Percentiles rank a stretch among this genome's conserved stretches.
Conservation (phyloP, 2,113 vertebrate genomes). For the Isurus oxyrinchus region DNA sequence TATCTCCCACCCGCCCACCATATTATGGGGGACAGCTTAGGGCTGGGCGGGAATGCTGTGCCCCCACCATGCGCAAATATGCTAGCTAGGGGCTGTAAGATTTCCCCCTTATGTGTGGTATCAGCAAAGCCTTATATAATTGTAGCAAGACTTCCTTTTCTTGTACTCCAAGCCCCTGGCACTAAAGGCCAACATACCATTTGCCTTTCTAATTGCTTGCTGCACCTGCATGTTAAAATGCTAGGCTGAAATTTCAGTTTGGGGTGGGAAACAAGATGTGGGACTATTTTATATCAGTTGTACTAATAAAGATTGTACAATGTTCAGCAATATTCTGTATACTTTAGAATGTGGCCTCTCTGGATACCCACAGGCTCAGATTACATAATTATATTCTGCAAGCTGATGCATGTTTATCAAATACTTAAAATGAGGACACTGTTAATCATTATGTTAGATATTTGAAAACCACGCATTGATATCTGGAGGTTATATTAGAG, state of each 20-base stretch:
- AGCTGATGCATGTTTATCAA: not conserved
- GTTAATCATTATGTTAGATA: not conserved
- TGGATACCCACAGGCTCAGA: not conserved
- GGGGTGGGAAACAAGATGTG: not conserved
- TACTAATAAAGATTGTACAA: not conserved
- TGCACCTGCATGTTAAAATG: not conserved
- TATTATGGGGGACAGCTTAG: not conserved
- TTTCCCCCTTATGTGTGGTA: not conserved
- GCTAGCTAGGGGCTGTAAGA: no score
- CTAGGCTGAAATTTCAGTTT: not conserved
- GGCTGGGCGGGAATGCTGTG: not conserved
- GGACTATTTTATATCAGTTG: not conserved
- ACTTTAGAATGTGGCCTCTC: not conserved
- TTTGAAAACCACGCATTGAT: not conserved
- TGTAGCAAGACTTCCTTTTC: not conserved
- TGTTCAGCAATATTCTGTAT: not conserved
- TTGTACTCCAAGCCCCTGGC: not conserved
- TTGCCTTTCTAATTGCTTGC: not conserved
- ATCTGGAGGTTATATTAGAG: not conserved
- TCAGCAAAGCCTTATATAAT: not conserved
- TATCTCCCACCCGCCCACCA: no score
- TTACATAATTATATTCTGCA: not conserved
- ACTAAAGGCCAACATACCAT: not conserved
- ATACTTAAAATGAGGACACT: not conserved
- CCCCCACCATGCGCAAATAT: no score